Percentiles rank a stretch among this genome's conserved stretches.
Conservation (phyloP, 2,888 invertebrate genomes). For the Mythimna pallens region DNA sequence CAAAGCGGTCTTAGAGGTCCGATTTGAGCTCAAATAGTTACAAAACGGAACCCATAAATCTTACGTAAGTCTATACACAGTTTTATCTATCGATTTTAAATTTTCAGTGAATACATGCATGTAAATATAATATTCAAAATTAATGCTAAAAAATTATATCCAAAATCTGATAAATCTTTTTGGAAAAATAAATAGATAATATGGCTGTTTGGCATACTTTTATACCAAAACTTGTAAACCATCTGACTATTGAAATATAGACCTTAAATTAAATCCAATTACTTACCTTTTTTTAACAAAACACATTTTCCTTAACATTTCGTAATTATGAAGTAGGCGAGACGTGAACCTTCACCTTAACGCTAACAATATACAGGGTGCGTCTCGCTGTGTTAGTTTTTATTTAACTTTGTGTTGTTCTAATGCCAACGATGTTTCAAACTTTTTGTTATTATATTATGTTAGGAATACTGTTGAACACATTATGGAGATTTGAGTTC, state of each 20-base stretch:
- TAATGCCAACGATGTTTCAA: constrained; percentile 56
- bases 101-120: too few relatives aligned
- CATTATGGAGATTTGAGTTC: constrained; percentile 50
- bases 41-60: background rate
- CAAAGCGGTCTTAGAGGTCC: too few relatives aligned
- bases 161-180: too few relatives aligned
- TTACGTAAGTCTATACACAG: too few relatives aligned
- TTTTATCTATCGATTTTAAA: too few relatives aligned
- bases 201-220: too few relatives aligned
- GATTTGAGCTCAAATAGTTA: background rate
- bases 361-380: constrained; percentile 60
- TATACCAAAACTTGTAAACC: too few relatives aligned
- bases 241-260: too few relatives aligned
- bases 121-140: too few relatives aligned
- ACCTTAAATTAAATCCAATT: too few relatives aligned
- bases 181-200: too few relatives aligned
- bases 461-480: constrained; percentile 44
- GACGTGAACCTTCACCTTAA: constrained; percentile 40
- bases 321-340: background rate
- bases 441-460: constrained; percentile 52
- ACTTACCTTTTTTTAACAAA: background rate
- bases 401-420: constrained; percentile 64
- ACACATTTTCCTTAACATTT: background rate
- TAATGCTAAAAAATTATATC: too few relatives aligned
- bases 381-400: constrained; percentile 72